Percentiles rank a stretch among this genome's conserved stretches.
phyloP scores from a whole-genome alignment of 2,888 invertebrate species.

The Digitonthophagus gazella region DNA sequence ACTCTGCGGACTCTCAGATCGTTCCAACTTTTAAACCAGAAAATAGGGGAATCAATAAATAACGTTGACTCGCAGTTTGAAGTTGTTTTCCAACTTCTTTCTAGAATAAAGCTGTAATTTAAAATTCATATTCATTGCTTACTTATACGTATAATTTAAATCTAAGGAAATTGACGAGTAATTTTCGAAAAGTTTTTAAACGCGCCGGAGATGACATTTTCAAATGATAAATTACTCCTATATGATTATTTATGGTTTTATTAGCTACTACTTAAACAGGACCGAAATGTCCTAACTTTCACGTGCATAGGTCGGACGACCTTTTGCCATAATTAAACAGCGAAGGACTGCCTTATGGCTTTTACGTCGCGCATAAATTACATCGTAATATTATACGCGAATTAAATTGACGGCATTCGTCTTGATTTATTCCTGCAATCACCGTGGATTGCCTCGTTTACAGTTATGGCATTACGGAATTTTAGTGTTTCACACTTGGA shows the following conservation, averaged over 20 bases:
- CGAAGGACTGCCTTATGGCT: slow-evolving; percentile 5
- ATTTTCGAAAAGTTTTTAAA: no score
- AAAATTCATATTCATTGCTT: background rate
- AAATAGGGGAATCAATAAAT: background rate
- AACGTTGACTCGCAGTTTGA: background rate
- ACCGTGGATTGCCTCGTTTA: background rate
- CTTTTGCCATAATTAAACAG: slow-evolving; percentile 16
- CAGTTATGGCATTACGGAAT: background rate
- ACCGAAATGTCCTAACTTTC: background rate
- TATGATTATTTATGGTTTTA: background rate
- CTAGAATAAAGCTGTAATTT: background rate
- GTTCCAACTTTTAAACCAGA: background rate
- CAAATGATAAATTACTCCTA: no score
- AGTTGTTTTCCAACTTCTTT: background rate
- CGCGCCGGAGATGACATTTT: no score
- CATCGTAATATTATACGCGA: slow-evolving; percentile 13
- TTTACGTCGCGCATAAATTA: slow-evolving; percentile 13
- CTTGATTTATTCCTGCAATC: slow-evolving; percentile 5
- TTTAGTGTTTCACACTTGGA: background rate
- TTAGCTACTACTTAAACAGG: background rate
- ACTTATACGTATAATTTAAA: no score
- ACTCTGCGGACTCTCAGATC: background rate
- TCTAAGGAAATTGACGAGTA: no score
- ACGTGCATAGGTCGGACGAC: slow-evolving; percentile 7
- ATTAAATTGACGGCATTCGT: slow-evolving; percentile 11